Percentiles rank a stretch among this genome's conserved stretches.
Conservation (phyloP, 2,888 invertebrate species). For the Glaucopsyche alexis region DNA sequence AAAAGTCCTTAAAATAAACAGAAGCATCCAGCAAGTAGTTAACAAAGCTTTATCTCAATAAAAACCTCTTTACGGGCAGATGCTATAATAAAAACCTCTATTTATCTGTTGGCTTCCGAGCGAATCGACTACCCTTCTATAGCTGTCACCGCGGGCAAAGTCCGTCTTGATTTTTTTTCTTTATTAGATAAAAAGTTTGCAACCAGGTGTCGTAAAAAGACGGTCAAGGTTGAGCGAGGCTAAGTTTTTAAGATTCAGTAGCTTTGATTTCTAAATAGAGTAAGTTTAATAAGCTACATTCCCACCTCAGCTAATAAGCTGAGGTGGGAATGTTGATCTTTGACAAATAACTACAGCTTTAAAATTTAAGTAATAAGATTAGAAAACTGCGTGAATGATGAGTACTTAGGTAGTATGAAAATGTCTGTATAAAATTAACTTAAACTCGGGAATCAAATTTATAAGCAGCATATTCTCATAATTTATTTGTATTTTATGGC, state of each 20-base stretch:
- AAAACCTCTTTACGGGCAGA: slow-evolving; percentile 21
- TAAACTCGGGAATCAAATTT: too few relatives aligned
- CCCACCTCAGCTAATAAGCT: too few relatives aligned
- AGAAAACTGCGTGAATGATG: too few relatives aligned
- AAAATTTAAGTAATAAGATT: too few relatives aligned
- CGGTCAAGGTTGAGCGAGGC: neutral
- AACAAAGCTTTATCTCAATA: neutral
- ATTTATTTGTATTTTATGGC: too few relatives aligned
- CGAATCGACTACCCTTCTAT: slow-evolving; percentile 59
- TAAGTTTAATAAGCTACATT: too few relatives aligned
- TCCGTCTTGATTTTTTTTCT: slow-evolving; percentile 37
- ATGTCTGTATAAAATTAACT: too few relatives aligned
- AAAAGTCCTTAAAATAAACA: neutral
- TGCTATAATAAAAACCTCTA: slow-evolving; percentile 21
- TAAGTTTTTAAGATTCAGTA: neutral
- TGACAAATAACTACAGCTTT: too few relatives aligned
- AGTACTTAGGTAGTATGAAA: too few relatives aligned
- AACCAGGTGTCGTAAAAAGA: slow-evolving; percentile 60
- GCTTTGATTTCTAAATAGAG: neutral
- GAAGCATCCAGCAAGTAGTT: neutral
- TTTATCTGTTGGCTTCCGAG: slow-evolving; percentile 43
- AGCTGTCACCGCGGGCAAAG: slow-evolving; percentile 44
- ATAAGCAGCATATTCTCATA: too few relatives aligned
- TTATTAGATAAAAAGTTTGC: slow-evolving; percentile 59
- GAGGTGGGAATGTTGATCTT: too few relatives aligned